These are phyloP conservation scores for Drosophila littoralis DNA, from an alignment of 1,140 invertebrate species.

Conservation along the genomic window DNA sequence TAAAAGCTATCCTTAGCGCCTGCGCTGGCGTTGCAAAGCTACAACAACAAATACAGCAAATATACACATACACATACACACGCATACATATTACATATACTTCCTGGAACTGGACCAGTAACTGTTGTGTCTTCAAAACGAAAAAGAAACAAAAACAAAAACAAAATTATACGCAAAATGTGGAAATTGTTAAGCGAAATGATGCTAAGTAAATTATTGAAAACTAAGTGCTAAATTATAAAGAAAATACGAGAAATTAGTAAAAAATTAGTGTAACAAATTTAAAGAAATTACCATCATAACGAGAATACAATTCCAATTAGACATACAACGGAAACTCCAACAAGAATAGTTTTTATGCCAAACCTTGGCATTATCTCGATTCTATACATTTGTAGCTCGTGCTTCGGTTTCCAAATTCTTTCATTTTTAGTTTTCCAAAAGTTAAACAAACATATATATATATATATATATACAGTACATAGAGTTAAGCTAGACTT, in stretches of 20 bases:
- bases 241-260: constrained; percentile 55
- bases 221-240: constrained; percentile 79
- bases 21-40: constrained; percentile 21
- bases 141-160: constrained; percentile 41
- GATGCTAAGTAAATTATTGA: constrained; percentile 43
- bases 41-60: constrained; percentile 18
- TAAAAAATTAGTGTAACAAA: constrained; percentile 67
- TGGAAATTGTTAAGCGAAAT: constrained; percentile 41
- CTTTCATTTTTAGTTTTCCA: constrained; percentile 13
- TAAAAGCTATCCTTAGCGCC: constrained; percentile 47
- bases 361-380: constrained; percentile 1
- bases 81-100: constrained; percentile 63
- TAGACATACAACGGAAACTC: constrained; percentile 33
- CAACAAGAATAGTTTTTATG: constrained; percentile 13
- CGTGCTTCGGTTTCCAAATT: constrained; percentile 65
- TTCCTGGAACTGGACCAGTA: constrained; percentile 84
- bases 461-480: constrained; percentile 8
- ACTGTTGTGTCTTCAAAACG: constrained; percentile 84
- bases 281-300: constrained; percentile 43
- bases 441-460: constrained; percentile 23
- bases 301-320: constrained; percentile 65
- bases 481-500: constrained; percentile 41
- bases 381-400: constrained; percentile 29
- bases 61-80: constrained; percentile 24
- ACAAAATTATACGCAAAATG: constrained; percentile 55